Percentiles rank a stretch among this genome's conserved stretches.
phyloP scores from a whole-genome alignment of 2,797 vertebrate genomes.

The Lophotriccus pileatus region DNA sequence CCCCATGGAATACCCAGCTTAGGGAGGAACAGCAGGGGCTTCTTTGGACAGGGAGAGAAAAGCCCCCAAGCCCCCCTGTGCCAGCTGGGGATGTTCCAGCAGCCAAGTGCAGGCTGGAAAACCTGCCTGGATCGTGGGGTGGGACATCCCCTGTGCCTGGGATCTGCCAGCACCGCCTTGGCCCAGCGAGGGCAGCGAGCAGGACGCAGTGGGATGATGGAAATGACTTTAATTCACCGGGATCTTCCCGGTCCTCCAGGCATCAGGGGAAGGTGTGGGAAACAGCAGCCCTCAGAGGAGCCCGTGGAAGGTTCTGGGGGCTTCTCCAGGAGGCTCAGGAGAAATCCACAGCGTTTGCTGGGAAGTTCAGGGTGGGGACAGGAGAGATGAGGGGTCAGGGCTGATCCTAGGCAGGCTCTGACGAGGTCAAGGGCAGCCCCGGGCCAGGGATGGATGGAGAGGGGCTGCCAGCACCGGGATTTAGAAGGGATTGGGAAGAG shows the following conservation, averaged over 20 bases:
- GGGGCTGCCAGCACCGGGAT: accelerated
- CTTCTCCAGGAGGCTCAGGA: not conserved
- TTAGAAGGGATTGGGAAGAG: not conserved
- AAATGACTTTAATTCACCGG: not conserved
- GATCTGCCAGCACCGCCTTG: not conserved
- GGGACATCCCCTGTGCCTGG: not conserved
- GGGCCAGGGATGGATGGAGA: not conserved
- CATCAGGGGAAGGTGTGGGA: not conserved
- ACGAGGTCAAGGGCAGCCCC: not conserved
- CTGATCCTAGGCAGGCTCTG: not conserved
- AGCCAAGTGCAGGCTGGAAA: not conserved
- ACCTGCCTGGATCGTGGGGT: accelerated
- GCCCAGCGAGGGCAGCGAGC: not conserved
- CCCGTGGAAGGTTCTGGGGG: not conserved
- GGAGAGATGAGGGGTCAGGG: not conserved
- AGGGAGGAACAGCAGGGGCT: not conserved
- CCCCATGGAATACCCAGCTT: not conserved
- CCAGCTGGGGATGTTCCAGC: not conserved
- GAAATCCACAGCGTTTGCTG: not conserved
- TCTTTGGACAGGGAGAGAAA: not conserved
- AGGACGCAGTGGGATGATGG: accelerated
- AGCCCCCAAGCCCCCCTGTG: not conserved
- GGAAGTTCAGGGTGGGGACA: not conserved
- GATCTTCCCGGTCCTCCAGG: accelerated
- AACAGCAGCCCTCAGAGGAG: not conserved